A percentile compares a stretch with the other conserved stretches of the same genome.
These are phyloP conservation scores for Heliopora coerulea DNA, from an alignment of 92 coral and sea anemone genomes.

Conservation along the genomic window DNA sequence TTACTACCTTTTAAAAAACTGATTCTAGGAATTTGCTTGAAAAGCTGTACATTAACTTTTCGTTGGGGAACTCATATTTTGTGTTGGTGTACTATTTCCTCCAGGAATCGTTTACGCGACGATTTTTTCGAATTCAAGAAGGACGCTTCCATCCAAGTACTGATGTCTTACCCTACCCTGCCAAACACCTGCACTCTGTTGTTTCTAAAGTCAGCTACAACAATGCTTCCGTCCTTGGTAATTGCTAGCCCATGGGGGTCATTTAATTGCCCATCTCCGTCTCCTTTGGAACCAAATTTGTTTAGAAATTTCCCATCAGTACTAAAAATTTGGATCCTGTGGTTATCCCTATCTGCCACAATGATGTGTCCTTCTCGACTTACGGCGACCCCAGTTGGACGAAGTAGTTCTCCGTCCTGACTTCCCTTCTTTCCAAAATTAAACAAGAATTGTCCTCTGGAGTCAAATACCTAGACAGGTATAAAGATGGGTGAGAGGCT, in stretches of 20 bases:
- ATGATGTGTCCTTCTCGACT: conserved; percentile 91
- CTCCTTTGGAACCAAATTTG: conserved; percentile 97
- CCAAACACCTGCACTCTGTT: conserved; percentile 91
- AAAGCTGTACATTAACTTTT: too few relatives aligned
- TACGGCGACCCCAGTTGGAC: conserved; percentile 99
- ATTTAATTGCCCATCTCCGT: conserved; percentile 95
- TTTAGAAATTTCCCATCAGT: conserved; percentile 90
- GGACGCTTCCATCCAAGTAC: too few relatives aligned
- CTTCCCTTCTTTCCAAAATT: conserved; percentile 97
- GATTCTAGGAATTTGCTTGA: too few relatives aligned
- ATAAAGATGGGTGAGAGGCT: too few relatives aligned
- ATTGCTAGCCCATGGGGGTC: conserved; percentile 97
- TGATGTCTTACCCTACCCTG: conserved; percentile 12
- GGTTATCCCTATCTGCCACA: conserved; percentile 97
- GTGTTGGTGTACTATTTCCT: too few relatives aligned
- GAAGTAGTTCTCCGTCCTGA: conserved; percentile 87
- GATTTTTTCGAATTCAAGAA: too few relatives aligned
- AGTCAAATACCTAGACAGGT: conserved; percentile 83
- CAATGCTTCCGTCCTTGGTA: conserved; percentile 88
- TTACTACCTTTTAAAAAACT: too few relatives aligned
- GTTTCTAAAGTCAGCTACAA: conserved; percentile 94
- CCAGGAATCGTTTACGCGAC: too few relatives aligned
- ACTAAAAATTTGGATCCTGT: conserved; percentile 89
- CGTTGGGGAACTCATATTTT: too few relatives aligned
- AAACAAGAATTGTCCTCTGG: conserved; percentile 94